Conservation (phyloP, 2,797 vertebrate genomes). For the Crax fasciolata region DNA sequence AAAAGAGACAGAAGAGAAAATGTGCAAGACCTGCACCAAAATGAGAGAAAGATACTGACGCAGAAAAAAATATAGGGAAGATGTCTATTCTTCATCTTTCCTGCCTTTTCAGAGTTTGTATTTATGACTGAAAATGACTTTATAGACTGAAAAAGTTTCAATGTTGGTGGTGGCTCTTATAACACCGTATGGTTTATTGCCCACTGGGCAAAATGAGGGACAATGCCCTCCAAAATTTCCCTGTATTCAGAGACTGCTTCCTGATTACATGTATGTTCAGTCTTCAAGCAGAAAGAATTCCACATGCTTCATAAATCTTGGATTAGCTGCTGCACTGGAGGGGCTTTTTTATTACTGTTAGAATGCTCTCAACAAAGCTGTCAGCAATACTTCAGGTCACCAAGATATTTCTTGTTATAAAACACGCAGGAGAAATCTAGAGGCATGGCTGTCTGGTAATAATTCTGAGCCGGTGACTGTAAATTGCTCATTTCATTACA, state of each 20-base stretch:
- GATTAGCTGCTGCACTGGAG: constrained; percentile 46
- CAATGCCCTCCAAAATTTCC: neutral
- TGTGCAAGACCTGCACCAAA: neutral
- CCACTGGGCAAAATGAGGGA: constrained; percentile 10
- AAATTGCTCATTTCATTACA: constrained; percentile 35
- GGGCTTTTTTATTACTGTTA: constrained; percentile 36
- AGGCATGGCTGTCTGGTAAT: constrained; percentile 10
- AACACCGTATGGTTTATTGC: constrained; percentile 3
- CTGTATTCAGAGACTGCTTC: neutral
- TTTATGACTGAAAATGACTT: neutral
- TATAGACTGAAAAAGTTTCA: neutral
- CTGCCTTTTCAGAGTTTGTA: neutral
- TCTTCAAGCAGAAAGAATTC: constrained; percentile 4
- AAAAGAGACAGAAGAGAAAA: neutral
- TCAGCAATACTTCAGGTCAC: constrained; percentile 24
- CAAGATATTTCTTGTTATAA: constrained; percentile 44
- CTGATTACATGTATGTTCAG: neutral
- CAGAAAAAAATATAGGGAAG: neutral
- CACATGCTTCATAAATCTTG: constrained; percentile 55
- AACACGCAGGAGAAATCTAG: constrained; percentile 21
- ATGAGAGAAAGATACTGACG: neutral
- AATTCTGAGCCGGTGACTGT: constrained; percentile 33
- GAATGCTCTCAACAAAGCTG: constrained; percentile 58
- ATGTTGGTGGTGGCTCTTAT: neutral
- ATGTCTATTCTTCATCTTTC: neutral